Conservation (phyloP, 92 coral and sea anemone genomes). For the Montipora capitata region DNA sequence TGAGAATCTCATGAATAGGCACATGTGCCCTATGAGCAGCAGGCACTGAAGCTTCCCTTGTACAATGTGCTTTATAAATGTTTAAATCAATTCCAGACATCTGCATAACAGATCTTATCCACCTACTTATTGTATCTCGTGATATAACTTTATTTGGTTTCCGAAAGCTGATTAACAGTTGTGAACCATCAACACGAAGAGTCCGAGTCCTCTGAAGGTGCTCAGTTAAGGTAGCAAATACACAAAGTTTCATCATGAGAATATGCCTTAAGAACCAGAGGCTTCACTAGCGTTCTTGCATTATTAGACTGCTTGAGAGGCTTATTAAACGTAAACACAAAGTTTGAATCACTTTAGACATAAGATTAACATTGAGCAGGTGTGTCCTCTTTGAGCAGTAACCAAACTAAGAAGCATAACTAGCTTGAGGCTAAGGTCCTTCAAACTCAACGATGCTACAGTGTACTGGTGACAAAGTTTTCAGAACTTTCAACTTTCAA, state of each 20-base stretch:
- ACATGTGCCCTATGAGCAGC: no score
- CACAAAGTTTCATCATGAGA: conserved; percentile 66
- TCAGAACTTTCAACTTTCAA: no score
- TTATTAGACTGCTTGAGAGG: conserved; percentile 53
- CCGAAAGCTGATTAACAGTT: conserved; percentile 2
- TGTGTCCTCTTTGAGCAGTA: no score
- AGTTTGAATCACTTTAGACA: conserved; percentile 4
- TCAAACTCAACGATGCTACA: not conserved
- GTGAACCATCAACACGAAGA: conserved; percentile 10
- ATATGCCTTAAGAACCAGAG: no score
- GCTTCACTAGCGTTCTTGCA: conserved; percentile 23
- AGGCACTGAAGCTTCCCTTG: no score
- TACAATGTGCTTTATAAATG: no score
- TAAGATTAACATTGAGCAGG: conserved; percentile 19
- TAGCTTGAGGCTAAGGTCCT: no score
- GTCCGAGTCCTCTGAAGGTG: conserved; percentile 16
- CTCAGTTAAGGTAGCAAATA: conserved; percentile 32
- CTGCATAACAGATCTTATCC: conserved; percentile 41
- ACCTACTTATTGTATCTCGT: no score
- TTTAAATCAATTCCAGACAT: conserved; percentile 3
- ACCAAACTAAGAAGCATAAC: no score
- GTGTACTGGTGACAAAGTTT: not conserved
- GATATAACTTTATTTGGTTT: conserved; percentile 26
- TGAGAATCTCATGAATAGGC: no score
- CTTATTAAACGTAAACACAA: conserved; percentile 35